Evolutionary conservation across 1,140 invertebrate species (phyloP), one percentile per base, ranked within the genome.

Genomic region (Sitobion miscanthi): DNA sequence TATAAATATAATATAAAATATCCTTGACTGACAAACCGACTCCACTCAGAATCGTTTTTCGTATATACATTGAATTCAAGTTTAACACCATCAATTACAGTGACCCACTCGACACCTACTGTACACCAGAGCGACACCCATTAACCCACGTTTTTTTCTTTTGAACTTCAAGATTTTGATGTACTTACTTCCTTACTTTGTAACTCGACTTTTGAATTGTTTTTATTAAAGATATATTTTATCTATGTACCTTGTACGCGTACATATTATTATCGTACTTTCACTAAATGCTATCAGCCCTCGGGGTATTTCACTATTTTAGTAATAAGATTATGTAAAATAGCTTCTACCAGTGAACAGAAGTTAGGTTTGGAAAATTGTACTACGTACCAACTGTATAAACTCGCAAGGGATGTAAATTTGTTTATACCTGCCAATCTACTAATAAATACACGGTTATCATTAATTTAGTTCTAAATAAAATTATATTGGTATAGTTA

Each of bases 251-350:
- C 30, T n/a, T 69, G 14, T 69, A n/a, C 30, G 20, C n/a, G n/a
- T 69, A 69, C 8, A 47, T 47, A 47, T 0, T 47, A 47, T 47
- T 9, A 57, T 57, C 25, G 8, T 57, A 25, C 25, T 30, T 62
- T 30, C 30, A 14, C 11, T 62, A 30, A 62, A 30, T 62, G 30
- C 11, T 52, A 14, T 52, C 49, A 30, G 30, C 30, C 4, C 30
- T 35, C n/a, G 17, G 4, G 0, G 30, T 8, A 77, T 77, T 77
- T 17, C 14, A 77, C 62, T 77, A 8, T 6, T n/a, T n/a, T 77
- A 77, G 1, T 77, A 77, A 77, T 77, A n/a, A n/a, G n/a, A n/a
- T 77, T 77, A 77, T 77, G 62, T 77, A 77, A 77, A 77, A 77
- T 17, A 77, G 62, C 30, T 30, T 77, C 14, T 77, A 0, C 14